phyloP scores from a whole-genome alignment of 2,113 vertebrate genomes.

The Ophiodon elongatus region DNA sequence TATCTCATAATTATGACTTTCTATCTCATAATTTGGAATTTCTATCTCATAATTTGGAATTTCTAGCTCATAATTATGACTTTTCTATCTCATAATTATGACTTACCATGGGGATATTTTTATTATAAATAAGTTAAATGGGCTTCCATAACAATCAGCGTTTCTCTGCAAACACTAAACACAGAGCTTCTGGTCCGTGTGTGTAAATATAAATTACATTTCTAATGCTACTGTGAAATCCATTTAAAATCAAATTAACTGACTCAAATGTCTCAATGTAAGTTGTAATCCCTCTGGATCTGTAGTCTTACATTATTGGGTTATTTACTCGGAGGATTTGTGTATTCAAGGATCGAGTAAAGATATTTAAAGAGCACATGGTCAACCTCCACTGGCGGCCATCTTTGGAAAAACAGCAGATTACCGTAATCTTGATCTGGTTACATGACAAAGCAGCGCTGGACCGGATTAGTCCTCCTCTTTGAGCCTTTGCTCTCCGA shows the following conservation, averaged over 20 bases:
- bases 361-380: background rate
- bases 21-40: too few relatives aligned
- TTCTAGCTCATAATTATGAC: too few relatives aligned
- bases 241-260: too few relatives aligned
- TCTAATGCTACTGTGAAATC: too few relatives aligned
- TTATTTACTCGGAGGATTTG: background rate
- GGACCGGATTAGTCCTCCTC: background rate
- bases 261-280: background rate
- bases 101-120: too few relatives aligned
- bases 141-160: background rate
- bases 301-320: background rate
- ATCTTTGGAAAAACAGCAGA: slow-evolving; percentile 41
- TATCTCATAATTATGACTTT: too few relatives aligned
- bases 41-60: too few relatives aligned
- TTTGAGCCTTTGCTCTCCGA: too few relatives aligned
- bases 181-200: background rate
- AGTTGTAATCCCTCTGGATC: background rate
- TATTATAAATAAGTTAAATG: too few relatives aligned
- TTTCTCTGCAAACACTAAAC: background rate
- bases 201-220: too few relatives aligned
- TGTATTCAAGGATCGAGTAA: background rate
- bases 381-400: too few relatives aligned
- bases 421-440: slow-evolving; percentile 55
- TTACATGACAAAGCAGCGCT: slow-evolving; percentile 13
- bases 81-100: too few relatives aligned